Conservation (phyloP, 2,888 invertebrate species). For the Adelphocoris suturalis region DNA sequence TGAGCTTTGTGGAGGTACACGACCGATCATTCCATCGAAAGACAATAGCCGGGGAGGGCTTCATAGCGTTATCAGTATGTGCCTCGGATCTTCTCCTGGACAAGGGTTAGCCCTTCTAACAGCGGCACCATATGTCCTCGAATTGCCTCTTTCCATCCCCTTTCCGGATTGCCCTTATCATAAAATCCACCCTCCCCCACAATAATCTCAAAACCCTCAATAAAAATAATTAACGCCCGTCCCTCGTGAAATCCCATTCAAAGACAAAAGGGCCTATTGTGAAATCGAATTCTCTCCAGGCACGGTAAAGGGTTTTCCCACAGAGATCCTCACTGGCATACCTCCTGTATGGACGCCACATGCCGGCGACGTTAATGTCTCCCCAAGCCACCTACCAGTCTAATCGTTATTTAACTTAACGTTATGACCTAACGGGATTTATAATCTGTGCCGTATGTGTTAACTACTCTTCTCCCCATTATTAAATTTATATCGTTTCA, state of each 20-base stretch:
- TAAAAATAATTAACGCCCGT: slow-evolving; percentile 58
- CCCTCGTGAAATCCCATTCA: slow-evolving; percentile 2
- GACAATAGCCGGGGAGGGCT: background rate
- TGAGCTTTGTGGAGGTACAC: background rate
- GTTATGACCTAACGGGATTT: slow-evolving; percentile 59
- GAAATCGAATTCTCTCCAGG: slow-evolving; percentile 24
- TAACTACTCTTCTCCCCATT: slow-evolving; percentile 55
- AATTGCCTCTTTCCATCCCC: slow-evolving; percentile 27
- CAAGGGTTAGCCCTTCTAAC: slow-evolving; percentile 29
- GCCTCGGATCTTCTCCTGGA: slow-evolving; percentile 4
- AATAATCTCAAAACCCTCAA: slow-evolving; percentile 16
- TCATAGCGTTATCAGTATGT: background rate
- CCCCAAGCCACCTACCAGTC: slow-evolving; percentile 49
- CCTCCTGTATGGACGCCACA: slow-evolving; percentile 41
- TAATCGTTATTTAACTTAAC: slow-evolving; percentile 69
- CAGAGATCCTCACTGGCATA: slow-evolving; percentile 45
- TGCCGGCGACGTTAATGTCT: slow-evolving; percentile 62
- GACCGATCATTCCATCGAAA: background rate
- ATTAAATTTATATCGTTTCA: slow-evolving; percentile 59
- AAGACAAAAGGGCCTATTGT: slow-evolving; percentile 55
- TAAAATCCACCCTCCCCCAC: slow-evolving; percentile 37
- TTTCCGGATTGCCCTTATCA: slow-evolving; percentile 23
- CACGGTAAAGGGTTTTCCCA: background rate
- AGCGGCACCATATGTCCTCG: slow-evolving; percentile 29
- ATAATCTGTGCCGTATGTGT: slow-evolving; percentile 60